These are phyloP conservation scores for Leucophenga montana DNA, from an alignment of 2,888 invertebrate genomes.

Conservation along the genomic window DNA sequence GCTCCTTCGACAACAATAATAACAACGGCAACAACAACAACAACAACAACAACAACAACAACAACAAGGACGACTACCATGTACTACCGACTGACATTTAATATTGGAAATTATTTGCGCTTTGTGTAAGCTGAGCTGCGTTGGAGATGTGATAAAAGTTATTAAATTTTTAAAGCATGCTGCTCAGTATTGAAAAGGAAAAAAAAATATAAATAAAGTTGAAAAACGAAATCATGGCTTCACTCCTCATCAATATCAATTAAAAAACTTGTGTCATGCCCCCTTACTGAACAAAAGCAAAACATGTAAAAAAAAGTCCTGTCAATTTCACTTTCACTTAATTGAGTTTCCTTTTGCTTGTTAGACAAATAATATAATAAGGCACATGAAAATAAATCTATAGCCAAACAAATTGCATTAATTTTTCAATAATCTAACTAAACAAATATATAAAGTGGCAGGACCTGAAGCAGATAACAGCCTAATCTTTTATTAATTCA, in stretches of 20 bases:
- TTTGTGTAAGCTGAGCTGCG: no score
- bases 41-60: no score
- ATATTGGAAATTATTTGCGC: slow-evolving; percentile 45
- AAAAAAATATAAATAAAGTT: background rate
- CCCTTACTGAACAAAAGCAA: no score
- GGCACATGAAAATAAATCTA: slow-evolving; percentile 10
- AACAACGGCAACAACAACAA: no score
- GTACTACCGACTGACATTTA: slow-evolving; percentile 49
- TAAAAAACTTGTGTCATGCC: slow-evolving; percentile 28
- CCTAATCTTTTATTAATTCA: slow-evolving; percentile 66
- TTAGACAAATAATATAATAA: background rate
- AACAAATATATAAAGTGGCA: slow-evolving; percentile 60
- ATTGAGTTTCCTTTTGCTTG: slow-evolving; percentile 45
- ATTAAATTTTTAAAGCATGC: slow-evolving; percentile 48
- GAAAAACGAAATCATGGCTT: background rate
- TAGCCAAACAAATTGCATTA: slow-evolving; percentile 53
- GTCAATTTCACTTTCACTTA: slow-evolving; percentile 58
- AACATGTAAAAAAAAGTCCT: slow-evolving; percentile 27
- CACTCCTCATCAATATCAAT: slow-evolving; percentile 51
- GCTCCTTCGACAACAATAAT: background rate
- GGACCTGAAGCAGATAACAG: slow-evolving; percentile 41
- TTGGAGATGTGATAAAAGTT: no score
- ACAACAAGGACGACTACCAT: no score
- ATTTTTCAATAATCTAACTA: slow-evolving; percentile 63
- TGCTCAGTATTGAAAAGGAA: no score